Conservation (phyloP, 2,888 invertebrate species). For the Nomada flava region DNA sequence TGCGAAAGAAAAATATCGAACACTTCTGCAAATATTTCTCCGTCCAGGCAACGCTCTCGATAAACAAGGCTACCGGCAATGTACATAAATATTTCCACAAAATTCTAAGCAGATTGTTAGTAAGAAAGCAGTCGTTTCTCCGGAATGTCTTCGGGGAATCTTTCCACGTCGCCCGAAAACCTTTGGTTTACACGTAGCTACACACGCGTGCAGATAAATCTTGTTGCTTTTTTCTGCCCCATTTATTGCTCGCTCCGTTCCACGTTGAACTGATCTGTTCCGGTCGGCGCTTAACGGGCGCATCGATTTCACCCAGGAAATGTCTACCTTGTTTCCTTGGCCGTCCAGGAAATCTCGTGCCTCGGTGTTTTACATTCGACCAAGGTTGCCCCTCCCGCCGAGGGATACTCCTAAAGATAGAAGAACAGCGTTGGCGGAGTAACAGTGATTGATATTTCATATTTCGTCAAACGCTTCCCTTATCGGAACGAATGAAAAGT, state of each 20-base stretch:
- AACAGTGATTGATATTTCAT: slow-evolving; percentile 37
- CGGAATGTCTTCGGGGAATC: background rate
- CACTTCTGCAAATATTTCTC: no score
- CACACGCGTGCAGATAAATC: slow-evolving; percentile 1
- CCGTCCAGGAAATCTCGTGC: slow-evolving; percentile 13
- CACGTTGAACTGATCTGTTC: slow-evolving; percentile 31
- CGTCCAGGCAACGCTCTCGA: no score
- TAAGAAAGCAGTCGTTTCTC: background rate
- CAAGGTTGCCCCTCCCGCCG: background rate
- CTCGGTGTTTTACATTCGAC: slow-evolving; percentile 23
- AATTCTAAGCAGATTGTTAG: background rate
- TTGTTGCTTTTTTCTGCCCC: background rate
- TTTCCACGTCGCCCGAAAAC: background rate
- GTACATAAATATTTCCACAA: no score
- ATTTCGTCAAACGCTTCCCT: slow-evolving; percentile 6
- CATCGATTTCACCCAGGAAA: slow-evolving; percentile 35
- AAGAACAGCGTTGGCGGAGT: background rate
- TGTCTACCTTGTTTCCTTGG: slow-evolving; percentile 25
- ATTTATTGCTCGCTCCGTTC: slow-evolving; percentile 8
- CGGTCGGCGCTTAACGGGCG: slow-evolving; percentile 36
- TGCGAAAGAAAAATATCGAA: no score
- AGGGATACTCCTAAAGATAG: background rate
- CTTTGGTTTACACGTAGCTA: background rate
- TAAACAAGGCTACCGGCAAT: no score
- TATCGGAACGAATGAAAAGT: background rate